Evolutionary conservation across 2,113 vertebrate species (phyloP).

Genomic region (Trachemys scripta): DNA sequence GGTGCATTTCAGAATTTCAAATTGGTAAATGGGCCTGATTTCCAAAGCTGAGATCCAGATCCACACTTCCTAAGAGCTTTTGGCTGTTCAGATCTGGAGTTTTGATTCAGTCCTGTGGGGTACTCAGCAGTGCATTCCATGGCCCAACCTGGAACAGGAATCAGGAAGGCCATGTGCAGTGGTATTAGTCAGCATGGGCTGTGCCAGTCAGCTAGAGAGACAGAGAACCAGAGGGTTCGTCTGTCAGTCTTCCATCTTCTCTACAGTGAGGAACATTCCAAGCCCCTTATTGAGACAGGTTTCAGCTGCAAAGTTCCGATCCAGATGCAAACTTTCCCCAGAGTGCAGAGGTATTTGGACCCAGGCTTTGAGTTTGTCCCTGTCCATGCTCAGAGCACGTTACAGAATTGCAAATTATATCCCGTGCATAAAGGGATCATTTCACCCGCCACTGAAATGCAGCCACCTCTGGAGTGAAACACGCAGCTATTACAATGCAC

Average conservation of each 20-base stretch:
- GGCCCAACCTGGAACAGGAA: not conserved
- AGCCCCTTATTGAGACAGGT: accelerated
- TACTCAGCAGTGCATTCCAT: not conserved
- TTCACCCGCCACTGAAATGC: not conserved
- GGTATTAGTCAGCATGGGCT: not conserved
- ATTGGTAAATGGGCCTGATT: not conserved
- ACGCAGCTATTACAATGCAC: not conserved
- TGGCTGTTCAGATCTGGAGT: not conserved
- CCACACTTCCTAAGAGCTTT: not conserved
- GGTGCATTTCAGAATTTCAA: not conserved
- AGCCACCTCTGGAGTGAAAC: not conserved
- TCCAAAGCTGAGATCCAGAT: not conserved
- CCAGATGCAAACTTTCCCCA: not conserved
- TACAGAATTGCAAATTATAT: not conserved
- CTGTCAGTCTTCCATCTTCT: not conserved
- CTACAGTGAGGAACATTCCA: no score
- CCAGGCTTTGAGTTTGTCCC: not conserved
- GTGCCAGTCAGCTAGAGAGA: not conserved
- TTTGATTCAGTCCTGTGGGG: not conserved
- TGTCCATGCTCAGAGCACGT: not conserved
- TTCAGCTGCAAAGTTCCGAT: not conserved
- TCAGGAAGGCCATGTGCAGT: not conserved
- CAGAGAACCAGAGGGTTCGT: not conserved
- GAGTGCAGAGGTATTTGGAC: not conserved
- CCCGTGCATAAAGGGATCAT: not conserved